Percentiles rank a stretch among this genome's conserved stretches.
Conservation (phyloP, 2,888 invertebrate genomes). For the Dryadula phaetusa region DNA sequence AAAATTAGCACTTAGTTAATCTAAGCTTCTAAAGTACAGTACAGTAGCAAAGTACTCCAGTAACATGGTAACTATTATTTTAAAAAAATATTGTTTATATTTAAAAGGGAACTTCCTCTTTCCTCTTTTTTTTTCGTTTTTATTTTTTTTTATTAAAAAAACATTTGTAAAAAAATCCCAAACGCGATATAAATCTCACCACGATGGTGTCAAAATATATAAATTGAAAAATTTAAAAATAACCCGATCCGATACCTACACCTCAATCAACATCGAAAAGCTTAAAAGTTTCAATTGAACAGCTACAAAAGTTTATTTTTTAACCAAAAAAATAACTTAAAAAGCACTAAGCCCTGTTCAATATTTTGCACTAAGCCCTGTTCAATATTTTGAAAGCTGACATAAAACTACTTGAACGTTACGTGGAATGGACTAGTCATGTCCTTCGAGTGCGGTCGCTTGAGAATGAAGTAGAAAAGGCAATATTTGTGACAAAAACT, state of each 20-base stretch:
- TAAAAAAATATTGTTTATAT: too few relatives aligned
- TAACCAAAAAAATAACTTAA: background rate
- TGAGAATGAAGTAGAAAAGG: too few relatives aligned
- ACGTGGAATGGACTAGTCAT: conserved; percentile 38
- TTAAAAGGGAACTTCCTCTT: too few relatives aligned
- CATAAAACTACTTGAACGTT: conserved; percentile 34
- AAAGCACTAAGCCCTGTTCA: background rate
- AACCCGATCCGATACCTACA: background rate
- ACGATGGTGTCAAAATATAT: background rate
- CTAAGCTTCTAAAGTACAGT: too few relatives aligned
- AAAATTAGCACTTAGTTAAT: too few relatives aligned
- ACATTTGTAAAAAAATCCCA: too few relatives aligned
- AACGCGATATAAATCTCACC: background rate
- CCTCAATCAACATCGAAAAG: background rate
- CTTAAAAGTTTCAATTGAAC: background rate
- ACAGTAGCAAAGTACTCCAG: too few relatives aligned
- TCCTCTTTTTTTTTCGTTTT: too few relatives aligned
- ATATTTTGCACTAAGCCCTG: background rate
- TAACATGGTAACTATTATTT: too few relatives aligned
- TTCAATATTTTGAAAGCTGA: background rate
- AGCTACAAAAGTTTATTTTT: background rate
- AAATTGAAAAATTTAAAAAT: background rate
- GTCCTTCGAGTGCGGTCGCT: conserved; percentile 32
- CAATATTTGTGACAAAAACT: too few relatives aligned
- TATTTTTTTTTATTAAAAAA: too few relatives aligned